Evolutionary conservation across 2,888 invertebrate species (phyloP), one percentile per base, ranked within the genome.

Genomic region (Salticus scenicus): DNA sequence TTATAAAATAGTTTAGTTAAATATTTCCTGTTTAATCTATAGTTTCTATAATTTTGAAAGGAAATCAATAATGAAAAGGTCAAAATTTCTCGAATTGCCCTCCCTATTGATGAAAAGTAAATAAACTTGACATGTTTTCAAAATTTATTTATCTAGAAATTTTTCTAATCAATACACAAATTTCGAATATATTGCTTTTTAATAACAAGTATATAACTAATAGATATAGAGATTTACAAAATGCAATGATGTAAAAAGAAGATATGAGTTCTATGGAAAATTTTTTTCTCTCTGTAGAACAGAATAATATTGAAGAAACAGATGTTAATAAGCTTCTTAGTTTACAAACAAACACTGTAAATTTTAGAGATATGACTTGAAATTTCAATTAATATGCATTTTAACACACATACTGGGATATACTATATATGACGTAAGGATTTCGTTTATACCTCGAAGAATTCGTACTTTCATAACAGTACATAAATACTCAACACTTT

Each of bases 121-220:
- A 24, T 2, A 20, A 67, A 33, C 67, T 30, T 71, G 42, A 72
- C 72, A 57, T 72, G 30, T 77, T 77, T 84, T 67, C 67, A 84
- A 77, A 57, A 84, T 84, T 84, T 84, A 84, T 84, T 84, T 84
- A 84, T 69, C 77, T 77, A 73, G 66, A 84, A 84, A 84, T 67
- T 47, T 78, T 67, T 71, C 71, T 72, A 77, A 47, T 69, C 73
- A 73, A 84, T 77, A 84, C 83, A 84, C 73, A 84, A 84, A 77
- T 77, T 84, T 84, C 57, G 72, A 83, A 84, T 84, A 84, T 72
- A 77, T 84, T 67, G 72, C 69, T 72, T 84, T 67, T 77, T 69
- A 84, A 69, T 78, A 77, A 72, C 83, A 77, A 77, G 71, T 69
- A 77, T 77, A 71, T 71, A 72, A 83, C 71, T 76, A 71, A 71